A percentile compares a stretch with the other conserved stretches of the same genome.
These are phyloP conservation scores for Cerastis rubricosa DNA, from an alignment of 2,888 invertebrate genomes.

Conservation along the genomic window DNA sequence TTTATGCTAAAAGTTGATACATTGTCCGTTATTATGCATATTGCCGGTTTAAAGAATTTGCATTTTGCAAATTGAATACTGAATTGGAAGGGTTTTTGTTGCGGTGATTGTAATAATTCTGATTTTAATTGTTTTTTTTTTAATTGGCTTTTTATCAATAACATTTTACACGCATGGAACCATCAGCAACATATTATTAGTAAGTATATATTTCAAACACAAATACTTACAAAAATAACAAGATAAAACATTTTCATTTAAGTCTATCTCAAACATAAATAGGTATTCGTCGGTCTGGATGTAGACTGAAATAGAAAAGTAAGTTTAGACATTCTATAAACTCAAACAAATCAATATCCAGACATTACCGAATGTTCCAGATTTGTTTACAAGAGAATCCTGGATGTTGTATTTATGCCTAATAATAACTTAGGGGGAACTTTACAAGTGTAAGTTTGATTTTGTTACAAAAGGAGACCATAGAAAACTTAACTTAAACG, in stretches of 20 bases:
- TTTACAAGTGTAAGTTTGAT: neutral
- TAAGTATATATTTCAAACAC: neutral
- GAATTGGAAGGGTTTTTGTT: slow-evolving; percentile 51
- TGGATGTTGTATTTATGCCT: neutral
- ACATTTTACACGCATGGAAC: neutral
- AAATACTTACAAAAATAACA: neutral
- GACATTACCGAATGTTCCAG: slow-evolving; percentile 14
- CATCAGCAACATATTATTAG: neutral
- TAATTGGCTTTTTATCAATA: neutral
- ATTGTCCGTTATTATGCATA: slow-evolving; percentile 65
- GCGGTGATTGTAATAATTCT: slow-evolving; percentile 34
- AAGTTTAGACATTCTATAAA: slow-evolving; percentile 15
- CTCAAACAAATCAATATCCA: slow-evolving; percentile 45
- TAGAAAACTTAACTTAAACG: neutral
- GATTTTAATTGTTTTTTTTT: slow-evolving; percentile 18
- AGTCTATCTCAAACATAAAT: slow-evolving; percentile 24
- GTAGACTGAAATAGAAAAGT: slow-evolving; percentile 36
- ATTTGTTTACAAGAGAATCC: slow-evolving; percentile 1
- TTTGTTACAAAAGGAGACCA: too few species aligned
- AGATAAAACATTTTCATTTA: neutral
- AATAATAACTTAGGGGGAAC: neutral
- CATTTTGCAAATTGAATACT: slow-evolving; percentile 64
- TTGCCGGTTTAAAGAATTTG: slow-evolving; percentile 56
- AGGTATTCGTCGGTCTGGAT: slow-evolving; percentile 33
- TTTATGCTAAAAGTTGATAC: slow-evolving; percentile 71